phyloP scores from a whole-genome alignment of 2,113 vertebrate species.

The Podilymbus podiceps region DNA sequence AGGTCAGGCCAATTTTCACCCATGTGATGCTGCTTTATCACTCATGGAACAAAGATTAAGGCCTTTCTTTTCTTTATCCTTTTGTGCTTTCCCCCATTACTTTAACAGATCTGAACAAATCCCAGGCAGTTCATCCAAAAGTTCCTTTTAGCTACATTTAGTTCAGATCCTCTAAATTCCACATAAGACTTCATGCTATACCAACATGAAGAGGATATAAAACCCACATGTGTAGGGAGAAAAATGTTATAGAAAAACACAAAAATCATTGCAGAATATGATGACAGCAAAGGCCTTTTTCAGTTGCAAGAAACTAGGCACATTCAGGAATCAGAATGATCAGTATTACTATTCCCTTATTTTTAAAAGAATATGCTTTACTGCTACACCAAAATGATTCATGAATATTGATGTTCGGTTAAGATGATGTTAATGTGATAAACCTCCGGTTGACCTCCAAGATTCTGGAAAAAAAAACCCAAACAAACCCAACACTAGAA shows the following conservation, averaged over 20 bases:
- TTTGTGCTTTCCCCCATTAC: constrained; percentile 80
- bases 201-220: constrained; percentile 66
- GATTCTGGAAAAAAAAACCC: background rate
- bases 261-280: constrained; percentile 47
- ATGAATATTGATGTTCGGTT: background rate
- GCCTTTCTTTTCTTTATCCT: constrained; percentile 77
- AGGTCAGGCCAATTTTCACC: constrained; percentile 83
- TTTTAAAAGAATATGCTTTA: background rate
- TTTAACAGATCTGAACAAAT: constrained; percentile 80
- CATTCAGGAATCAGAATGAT: background rate
- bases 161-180: constrained; percentile 78
- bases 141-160: constrained; percentile 75
- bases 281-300: constrained; percentile 40
- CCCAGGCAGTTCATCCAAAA: constrained; percentile 74
- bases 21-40: constrained; percentile 79
- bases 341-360: background rate
- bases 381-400: background rate
- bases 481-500: background rate
- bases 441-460: background rate
- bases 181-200: constrained; percentile 52
- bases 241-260: constrained; percentile 58
- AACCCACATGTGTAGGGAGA: constrained; percentile 50
- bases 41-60: constrained; percentile 79
- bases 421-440: background rate
- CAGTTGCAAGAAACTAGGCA: background rate